Base-by-base conservation (phyloP, 2,888 invertebrate genomes). In the Lumbricus terrestris region DNA sequence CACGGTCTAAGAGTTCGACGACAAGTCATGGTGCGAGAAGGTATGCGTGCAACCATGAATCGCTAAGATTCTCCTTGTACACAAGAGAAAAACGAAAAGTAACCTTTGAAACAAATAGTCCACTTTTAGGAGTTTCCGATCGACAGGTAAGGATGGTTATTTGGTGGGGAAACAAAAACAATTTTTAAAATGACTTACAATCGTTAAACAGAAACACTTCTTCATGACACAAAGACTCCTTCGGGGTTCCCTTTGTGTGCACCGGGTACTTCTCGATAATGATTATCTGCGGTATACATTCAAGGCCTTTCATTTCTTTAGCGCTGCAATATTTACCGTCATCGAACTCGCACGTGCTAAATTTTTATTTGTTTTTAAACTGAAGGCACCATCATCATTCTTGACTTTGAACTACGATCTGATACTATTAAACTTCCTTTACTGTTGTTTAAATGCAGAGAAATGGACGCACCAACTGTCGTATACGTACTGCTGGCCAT, bases 151-250 rank as follows among this genome's bases (percentile, higher is more conserved):
- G 6, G 69, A 69, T 11, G 69, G 69, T 69, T 69, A 69, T 11
- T 69, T 11, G n/a, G n/a, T n/a, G 6, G 13, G 69, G 13, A 69
- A 69, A 69, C 1, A n/a, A n/a, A n/a, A 69, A 29, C 69, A 29
- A 54, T 16, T 69, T 69, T 69, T n/a, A 69, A 69, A n/a, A 69
- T n/a, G n/a, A 69, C 69, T 69, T 69, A 69, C 69, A 69, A 69
- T 69, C 69, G 29, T 69, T 69, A 69, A 69, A 69, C n/a, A n/a
- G 69, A 69, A 69, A 69, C n/a, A 69, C 69, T 69, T 69, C 85
- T 85, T 85, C 85, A 85, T 85, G 85, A 85, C 85, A 37, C 85
- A 34, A 85, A 34, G 85, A 85, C 85, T 85, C 85, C 85, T 85
- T 85, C 85, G 85, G 35, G 35, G 34, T 85, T 37, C 85, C 85